Base-by-base conservation (phyloP, 1,140 invertebrate species). In the Mercenaria mercenaria region DNA sequence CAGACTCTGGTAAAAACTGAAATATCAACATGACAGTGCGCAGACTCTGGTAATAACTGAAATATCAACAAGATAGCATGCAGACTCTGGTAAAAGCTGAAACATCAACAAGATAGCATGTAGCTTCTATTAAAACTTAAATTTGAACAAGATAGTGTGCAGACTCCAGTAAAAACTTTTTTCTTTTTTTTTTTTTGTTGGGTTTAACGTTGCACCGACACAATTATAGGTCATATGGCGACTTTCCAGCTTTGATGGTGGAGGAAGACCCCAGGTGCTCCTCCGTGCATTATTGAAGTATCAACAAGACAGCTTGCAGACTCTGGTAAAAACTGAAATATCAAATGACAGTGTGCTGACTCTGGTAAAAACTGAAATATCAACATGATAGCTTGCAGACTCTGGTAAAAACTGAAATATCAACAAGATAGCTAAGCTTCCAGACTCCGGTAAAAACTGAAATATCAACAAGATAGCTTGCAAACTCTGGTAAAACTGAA, bases 281-380 rank as follows among this genome's bases (percentile, higher is more conserved):
- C n/a, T n/a, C n/a, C n/a, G n/a, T n/a, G n/a, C n/a, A n/a, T n/a
- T n/a, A n/a, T n/a, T n/a, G n/a, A n/a, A 92, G 97, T 97, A 18
- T 98, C 97, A 39, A 99, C 98, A 92, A 98, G 97, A 96, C 97
- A 99, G 72, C 98, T 96, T 18, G 98, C 98, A 91, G 98, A 99
- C 96, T 99, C 98, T 69, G 98, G 98, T 69, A 99, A 96, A 72
- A 90, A 92, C 95, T 95, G 86, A 47, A 88, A 92, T 29, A 64
- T 23, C 41, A 56, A 81, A 4, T 32, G 13, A n/a, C 23, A n/a
- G 26, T 32, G 26, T 56, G n/a, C n/a, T n/a, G n/a, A 74, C 11
- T n/a, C n/a, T n/a, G n/a, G n/a, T n/a, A n/a, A n/a, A n/a, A n/a
- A n/a, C n/a, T n/a, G n/a, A n/a, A n/a, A n/a, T n/a, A n/a, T n/a